Evolutionary conservation across 2,113 vertebrate species (phyloP), one percentile per base, ranked within the genome.

Genomic region (Odocoileus virginianus): DNA sequence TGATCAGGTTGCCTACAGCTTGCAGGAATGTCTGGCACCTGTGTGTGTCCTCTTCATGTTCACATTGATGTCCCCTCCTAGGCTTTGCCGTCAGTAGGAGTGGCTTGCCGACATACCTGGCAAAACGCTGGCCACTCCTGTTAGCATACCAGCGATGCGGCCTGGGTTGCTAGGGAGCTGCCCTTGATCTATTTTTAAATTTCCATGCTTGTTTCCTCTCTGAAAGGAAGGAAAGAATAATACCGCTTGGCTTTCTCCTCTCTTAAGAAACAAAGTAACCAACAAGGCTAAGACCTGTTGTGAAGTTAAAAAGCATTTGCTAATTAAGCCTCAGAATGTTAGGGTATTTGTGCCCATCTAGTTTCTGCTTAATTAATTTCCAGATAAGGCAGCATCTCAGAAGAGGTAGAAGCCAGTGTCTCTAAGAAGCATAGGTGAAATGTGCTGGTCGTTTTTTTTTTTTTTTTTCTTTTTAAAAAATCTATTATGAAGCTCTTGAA

Each of bases 171-270:
- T 83, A 96, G 10, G 45, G 67, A 97, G 58, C 84, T 87, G 97
- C 94, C 97, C 89, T 94, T 97, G 98, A 98, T 98, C 98, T 98
- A 98, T 98, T 98, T 98, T 98, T 98, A 98, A 98, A 98, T 97
- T 96, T 90, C 94, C 94, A 92, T 12, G 58, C 96, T 98, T 97
- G 89, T 94, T 97, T 94, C 85, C 61, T 93, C 92, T 96, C 88
- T 97, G 97, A 95, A 96, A 97, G 50, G 96, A 94, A 98, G 71
- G 89, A 57, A 3, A 92, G 89, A 78, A 94, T 10, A 36, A 84
- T 90, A 85, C 58, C 3, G 40, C 93, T 97, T 98, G 95, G 95
- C 96, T 98, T 96, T 97, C 96, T 96, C 96, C 87, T 97, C 95
- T 97, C 95, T 97, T 92, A 95, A 97, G 98, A 96, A 97, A 92